A percentile compares a stretch with the other conserved stretches of the same genome.
Evolutionary conservation across 1,140 invertebrate genomes (phyloP).

Genomic region (Rhopalosiphum padi): DNA sequence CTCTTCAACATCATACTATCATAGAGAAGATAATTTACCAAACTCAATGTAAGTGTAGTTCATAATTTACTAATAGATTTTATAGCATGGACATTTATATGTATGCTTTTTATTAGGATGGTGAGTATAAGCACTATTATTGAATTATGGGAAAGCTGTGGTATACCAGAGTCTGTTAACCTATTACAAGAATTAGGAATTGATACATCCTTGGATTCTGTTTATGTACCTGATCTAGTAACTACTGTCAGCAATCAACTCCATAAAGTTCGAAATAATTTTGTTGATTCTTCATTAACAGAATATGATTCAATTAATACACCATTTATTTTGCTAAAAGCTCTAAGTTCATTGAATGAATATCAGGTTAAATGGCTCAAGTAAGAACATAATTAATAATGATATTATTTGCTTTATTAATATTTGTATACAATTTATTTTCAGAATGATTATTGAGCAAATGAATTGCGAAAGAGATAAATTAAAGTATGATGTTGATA

Average conservation of each 20-base stretch:
- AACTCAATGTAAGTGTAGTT: slow-evolving; percentile 37
- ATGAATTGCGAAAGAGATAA: slow-evolving; percentile 77
- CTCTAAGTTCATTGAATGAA: slow-evolving; percentile 39
- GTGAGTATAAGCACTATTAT: slow-evolving; percentile 67
- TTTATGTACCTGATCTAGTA: slow-evolving; percentile 39
- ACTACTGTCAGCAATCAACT: not conserved
- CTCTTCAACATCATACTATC: slow-evolving; percentile 42
- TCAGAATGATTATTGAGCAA: slow-evolving; percentile 70
- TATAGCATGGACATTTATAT: not conserved
- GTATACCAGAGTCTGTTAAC: slow-evolving; percentile 69
- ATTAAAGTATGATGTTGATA: slow-evolving; percentile 75
- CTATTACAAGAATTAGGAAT: slow-evolving; percentile 69
- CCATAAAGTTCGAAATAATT: slow-evolving; percentile 42
- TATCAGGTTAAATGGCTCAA: slow-evolving; percentile 50
- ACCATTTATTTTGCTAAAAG: slow-evolving; percentile 36
- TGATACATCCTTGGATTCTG: slow-evolving; percentile 36
- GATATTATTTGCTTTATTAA: not conserved
- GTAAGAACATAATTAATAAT: not conserved
- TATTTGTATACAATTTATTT: slow-evolving; percentile 37
- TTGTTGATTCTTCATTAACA: slow-evolving; percentile 37
- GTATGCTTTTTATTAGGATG: slow-evolving; percentile 35
- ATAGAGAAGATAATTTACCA: slow-evolving; percentile 49
- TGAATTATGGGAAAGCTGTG: slow-evolving; percentile 77
- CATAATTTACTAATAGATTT: not conserved
- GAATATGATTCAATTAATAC: slow-evolving; percentile 35